These are phyloP conservation scores for Cuculus canorus DNA, from an alignment of 2,797 vertebrate genomes.

Conservation along the genomic window DNA sequence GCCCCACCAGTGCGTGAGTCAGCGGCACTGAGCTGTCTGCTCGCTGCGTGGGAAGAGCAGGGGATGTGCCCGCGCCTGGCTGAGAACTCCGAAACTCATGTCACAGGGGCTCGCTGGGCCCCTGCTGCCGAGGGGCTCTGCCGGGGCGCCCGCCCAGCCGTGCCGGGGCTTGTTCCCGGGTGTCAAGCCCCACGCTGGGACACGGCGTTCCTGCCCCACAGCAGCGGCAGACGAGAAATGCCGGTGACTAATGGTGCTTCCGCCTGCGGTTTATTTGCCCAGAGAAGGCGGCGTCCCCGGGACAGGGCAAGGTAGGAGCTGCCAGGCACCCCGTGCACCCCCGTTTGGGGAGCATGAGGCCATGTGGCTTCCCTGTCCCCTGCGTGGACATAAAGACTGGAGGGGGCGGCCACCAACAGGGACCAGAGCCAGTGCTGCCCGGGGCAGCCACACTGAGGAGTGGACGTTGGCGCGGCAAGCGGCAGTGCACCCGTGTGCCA, in stretches of 20 bases:
- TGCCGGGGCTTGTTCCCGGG: not conserved
- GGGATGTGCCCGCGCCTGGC: not conserved
- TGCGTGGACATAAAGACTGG: rapidly evolving
- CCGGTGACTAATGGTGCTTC: slow-evolving; percentile 41
- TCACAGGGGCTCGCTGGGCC: not conserved
- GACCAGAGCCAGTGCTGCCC: rapidly evolving
- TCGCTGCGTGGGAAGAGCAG: not conserved
- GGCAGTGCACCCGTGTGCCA: rapidly evolving
- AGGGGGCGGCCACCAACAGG: rapidly evolving
- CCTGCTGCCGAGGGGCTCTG: not conserved
- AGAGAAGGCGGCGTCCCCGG: not conserved
- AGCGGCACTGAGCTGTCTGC: not conserved
- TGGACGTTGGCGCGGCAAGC: not conserved
- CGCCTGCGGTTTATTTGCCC: slow-evolving; percentile 44
- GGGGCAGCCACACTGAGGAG: not conserved
- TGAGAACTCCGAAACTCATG: not conserved
- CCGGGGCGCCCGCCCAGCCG: rapidly evolving
- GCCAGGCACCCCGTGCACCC: not conserved
- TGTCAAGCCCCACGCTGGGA: no score
- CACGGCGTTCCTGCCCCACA: not conserved
- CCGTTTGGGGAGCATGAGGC: rapidly evolving
- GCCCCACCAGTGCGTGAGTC: not conserved
- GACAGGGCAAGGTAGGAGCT: not conserved
- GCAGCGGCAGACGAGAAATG: not conserved
- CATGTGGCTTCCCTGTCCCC: rapidly evolving